phyloP scores from a whole-genome alignment of 2,797 vertebrate genomes.

The Sebastes diaconus region DNA sequence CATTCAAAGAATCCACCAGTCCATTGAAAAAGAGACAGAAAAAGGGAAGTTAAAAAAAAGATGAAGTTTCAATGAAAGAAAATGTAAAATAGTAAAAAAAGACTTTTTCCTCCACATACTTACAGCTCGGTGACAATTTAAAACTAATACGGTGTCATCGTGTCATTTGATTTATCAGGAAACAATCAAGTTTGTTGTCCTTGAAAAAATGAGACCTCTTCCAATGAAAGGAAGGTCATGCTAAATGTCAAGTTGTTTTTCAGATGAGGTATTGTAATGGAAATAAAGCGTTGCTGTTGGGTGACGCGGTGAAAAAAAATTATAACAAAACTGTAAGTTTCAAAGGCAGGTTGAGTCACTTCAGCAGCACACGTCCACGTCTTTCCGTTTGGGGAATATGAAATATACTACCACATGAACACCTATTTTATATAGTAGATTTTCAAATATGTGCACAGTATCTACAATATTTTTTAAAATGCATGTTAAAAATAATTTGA shows the following conservation, averaged over 20 bases:
- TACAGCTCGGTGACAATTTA: neutral
- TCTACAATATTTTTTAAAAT: neutral
- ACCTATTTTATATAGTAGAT: neutral
- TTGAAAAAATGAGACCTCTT: constrained; percentile 6
- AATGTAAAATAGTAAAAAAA: neutral
- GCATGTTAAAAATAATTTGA: neutral
- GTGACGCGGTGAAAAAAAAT: neutral
- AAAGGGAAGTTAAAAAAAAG: neutral
- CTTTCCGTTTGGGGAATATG: neutral
- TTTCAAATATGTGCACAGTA: neutral
- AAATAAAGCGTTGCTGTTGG: neutral
- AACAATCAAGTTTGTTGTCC: constrained; percentile 12
- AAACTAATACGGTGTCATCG: neutral
- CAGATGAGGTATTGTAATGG: constrained; percentile 8
- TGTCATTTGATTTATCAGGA: constrained; percentile 5
- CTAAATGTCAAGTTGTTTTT: constrained; percentile 38
- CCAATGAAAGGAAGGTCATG: neutral
- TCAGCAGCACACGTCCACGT: neutral
- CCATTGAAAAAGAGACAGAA: neutral
- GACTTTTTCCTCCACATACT: neutral
- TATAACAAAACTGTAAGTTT: neutral
- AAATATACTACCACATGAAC: neutral
- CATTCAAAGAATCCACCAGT: constrained; percentile 15
- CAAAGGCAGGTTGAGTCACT: neutral
- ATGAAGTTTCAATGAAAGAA: neutral